Percentiles rank a stretch among this genome's conserved stretches.
phyloP scores from a whole-genome alignment of 2,888 invertebrate genomes.

The Caenorhabditis angaria region DNA sequence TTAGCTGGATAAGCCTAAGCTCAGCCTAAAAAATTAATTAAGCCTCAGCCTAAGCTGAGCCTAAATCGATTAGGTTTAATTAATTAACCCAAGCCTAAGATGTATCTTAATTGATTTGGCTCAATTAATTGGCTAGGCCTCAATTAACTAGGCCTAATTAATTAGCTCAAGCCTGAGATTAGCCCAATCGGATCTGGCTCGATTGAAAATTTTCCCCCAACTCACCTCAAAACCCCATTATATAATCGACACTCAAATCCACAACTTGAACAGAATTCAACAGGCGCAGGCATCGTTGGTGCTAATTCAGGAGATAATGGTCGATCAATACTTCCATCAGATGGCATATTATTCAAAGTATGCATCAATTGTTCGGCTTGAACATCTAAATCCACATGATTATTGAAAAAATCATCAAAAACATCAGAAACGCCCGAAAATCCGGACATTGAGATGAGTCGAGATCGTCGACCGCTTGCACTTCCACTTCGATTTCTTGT shows the following conservation, averaged over 20 bases:
- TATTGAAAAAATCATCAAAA: conserved; percentile 51
- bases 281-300: conserved; percentile 42
- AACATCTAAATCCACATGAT: conserved; percentile 23
- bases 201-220: too few relatives aligned
- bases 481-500: conserved; percentile 39
- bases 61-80: too few relatives aligned
- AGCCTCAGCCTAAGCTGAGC: too few relatives aligned
- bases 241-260: conserved; percentile 57
- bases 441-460: conserved; percentile 47
- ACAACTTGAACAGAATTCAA: conserved; percentile 57
- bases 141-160: too few relatives aligned
- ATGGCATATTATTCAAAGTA: conserved; percentile 51
- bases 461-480: conserved; percentile 34
- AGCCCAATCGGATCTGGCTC: too few relatives aligned
- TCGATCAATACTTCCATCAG: conserved; percentile 50
- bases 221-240: conserved; percentile 35
- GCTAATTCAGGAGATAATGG: conserved; percentile 51
- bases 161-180: too few relatives aligned
- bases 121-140: too few relatives aligned
- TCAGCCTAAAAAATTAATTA: too few relatives aligned
- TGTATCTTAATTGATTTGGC: too few relatives aligned
- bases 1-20: too few relatives aligned
- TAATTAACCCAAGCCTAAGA: too few relatives aligned
- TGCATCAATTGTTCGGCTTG: conserved; percentile 52
- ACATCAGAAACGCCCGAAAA: conserved; percentile 56